Evolutionary conservation across 1,140 invertebrate species (phyloP), one percentile per base, ranked within the genome.

Genomic region (Olivierus martensii): DNA sequence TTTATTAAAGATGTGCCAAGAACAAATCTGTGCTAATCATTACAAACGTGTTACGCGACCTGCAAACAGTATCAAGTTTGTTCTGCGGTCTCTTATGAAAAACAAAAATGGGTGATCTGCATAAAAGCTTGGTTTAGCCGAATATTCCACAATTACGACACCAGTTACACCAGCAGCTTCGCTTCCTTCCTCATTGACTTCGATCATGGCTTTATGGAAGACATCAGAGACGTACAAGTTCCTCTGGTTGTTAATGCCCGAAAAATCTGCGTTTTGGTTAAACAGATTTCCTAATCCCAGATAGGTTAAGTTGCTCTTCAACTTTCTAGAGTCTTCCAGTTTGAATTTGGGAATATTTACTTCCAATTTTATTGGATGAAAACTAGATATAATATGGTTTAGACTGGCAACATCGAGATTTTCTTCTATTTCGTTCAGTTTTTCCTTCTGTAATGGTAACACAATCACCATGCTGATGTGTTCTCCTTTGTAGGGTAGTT

Each of bases 341-440:
- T 80, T 76, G 64, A 89, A 88, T 64, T 81, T 84, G 0, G 87
- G 87, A 5, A 90, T 63, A 10, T 66, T 72, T 0, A 88, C 72
- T 15, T 79, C 72, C 0, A 86, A 75, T 2, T 72, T 63, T 1
- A 68, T 60, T 46, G 28, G 44, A 11, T 51, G 15, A 15, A 55
- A 17, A 2, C 51, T 36, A 17, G 11, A n/a, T n/a, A 62, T 14
- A 2, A 53, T 42, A 45, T 49, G 5, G 59, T 65, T 22, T 60
- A 59, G 2, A 54, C 10, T 14, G 60, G 52, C 10, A 55, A 43
- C 60, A 60, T 65, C 49, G 48, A 68, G 11, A 61, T 15, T 39
- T 50, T 49, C 15, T 18, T 65, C 55, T 3, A 69, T 41, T 1
- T 50, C 5, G 12, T 47, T 38, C 12, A 67, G 51, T 2, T 49